Evolutionary conservation across 23 tunicate species (phyloP), one percentile per base, ranked within the genome.

Genomic region (Styela plicata): DNA sequence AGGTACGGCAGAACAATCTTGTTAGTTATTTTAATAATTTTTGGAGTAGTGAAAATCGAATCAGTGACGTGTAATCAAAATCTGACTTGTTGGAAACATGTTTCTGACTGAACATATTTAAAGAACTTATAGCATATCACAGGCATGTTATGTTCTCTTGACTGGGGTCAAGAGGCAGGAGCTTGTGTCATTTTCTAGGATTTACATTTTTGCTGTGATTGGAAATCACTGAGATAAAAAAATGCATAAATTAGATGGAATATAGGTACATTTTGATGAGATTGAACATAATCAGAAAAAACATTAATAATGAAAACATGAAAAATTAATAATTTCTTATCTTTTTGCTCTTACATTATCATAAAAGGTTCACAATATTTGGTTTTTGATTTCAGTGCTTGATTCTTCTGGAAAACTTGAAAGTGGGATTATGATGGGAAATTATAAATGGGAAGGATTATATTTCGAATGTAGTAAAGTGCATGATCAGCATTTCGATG

Each of bases 401-500:
- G 87, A 84, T 33, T 32, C 87, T 3, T 70, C 74, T 69, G 87
- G 81, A 28, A 84, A 74, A 32, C 69, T 74, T 31, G 81, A 74
- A 23, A 84, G 87, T 74, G 87, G 87, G 21, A 31, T 84, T 20
- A 13, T 84, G 57, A 33, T 37, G 36, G 87, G 87, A 3, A 64
- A 74, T 36, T 63, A 63, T 0, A 53, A 44, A 5, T 84, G 87
- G 87, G 17, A 29, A 16, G 87, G 87, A 10, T 52, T 37, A 24
- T 84, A 57, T 36, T 74, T 57, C 63, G 80, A 84, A 63, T 84
- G 87, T n/a, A 22, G 31, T 2, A 52, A 33, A 0, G 79, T 74
- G 1, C 18, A 53, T 13, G 32, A 34, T 2, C 24, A 27, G n/a
- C 33, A 84, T 18, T 70, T 84, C 32, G 25, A 74, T 24, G 79